A percentile compares a stretch with the other conserved stretches of the same genome.
Conservation (phyloP, 2,113 vertebrate genomes). For the Boulengerochromis microlepis region DNA sequence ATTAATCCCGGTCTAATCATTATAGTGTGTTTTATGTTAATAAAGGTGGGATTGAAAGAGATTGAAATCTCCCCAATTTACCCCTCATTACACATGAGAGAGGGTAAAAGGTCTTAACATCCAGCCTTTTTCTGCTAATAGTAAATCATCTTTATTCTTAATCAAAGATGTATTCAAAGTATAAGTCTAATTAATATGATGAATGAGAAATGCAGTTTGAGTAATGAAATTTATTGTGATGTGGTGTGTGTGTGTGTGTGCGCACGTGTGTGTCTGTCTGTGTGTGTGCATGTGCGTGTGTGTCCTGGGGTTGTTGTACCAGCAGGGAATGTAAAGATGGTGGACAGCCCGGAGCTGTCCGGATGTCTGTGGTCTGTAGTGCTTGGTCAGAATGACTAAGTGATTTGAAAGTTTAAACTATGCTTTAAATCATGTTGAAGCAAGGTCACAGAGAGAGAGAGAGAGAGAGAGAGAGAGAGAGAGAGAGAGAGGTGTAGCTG, state of each 20-base stretch:
- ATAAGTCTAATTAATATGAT: neutral
- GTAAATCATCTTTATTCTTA: neutral
- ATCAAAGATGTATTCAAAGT: neutral
- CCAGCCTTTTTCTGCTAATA: neutral
- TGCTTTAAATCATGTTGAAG: neutral
- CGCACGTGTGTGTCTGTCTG: accelerated
- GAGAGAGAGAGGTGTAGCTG: neutral
- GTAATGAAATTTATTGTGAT: neutral
- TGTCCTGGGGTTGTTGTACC: neutral
- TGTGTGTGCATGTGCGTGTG: too few relatives aligned
- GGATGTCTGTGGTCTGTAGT: neutral
- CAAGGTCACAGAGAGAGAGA: neutral
- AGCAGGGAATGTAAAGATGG: neutral
- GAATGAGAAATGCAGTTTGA: neutral
- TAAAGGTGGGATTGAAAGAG: neutral
- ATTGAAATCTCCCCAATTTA: neutral
- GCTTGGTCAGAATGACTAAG: neutral
- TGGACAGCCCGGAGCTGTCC: neutral
- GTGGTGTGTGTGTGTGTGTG: neutral
- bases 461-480: neutral
- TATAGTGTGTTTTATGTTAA: neutral
- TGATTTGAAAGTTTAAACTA: neutral
- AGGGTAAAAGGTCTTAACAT: neutral
- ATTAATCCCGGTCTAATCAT: neutral
- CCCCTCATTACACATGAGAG: neutral